A percentile compares a stretch with the other conserved stretches of the same genome.
Evolutionary conservation across 2,888 invertebrate species (phyloP).

Genomic region (Branchinecta sandiegonensis): DNA sequence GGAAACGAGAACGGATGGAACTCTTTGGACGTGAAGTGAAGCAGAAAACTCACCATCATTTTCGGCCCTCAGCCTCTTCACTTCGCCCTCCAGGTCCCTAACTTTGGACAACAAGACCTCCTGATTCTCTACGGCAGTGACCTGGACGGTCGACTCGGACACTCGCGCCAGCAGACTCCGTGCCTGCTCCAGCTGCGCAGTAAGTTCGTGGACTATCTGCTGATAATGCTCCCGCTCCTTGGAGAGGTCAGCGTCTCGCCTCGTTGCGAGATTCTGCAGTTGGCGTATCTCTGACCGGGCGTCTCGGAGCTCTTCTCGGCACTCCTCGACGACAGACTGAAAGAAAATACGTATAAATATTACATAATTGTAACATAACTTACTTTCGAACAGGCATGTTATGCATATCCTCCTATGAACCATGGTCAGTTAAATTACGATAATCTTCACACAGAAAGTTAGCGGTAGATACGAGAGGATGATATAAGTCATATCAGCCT

Average conservation of each 20-base stretch:
- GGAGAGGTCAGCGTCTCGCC: not conserved
- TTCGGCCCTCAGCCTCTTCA: constrained; percentile 7
- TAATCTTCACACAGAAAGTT: too few species aligned
- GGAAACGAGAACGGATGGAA: too few species aligned
- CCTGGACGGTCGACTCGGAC: not conserved
- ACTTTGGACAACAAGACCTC: not conserved
- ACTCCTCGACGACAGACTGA: not conserved
- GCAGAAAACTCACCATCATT: not conserved
- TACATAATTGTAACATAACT: too few species aligned
- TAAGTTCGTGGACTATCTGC: constrained; percentile 3
- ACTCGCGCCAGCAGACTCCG: not conserved
- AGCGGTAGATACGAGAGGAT: too few species aligned
- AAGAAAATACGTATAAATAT: not conserved
- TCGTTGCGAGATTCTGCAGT: constrained; percentile 5
- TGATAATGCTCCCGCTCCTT: constrained; percentile 9
- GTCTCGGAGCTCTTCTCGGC: not conserved
- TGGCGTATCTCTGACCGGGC: not conserved
- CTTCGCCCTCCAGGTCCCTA: not conserved
- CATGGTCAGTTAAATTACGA: too few species aligned
- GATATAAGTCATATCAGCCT: too few species aligned
- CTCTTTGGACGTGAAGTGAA: too few species aligned
- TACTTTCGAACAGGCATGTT: too few species aligned
- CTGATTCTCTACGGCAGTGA: not conserved
- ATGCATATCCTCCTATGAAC: too few species aligned
- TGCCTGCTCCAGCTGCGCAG: not conserved